Percentiles rank a stretch among this genome's conserved stretches.
These are phyloP conservation scores for Drosophila elegans DNA, from an alignment of 1,140 invertebrate species.

Conservation along the genomic window DNA sequence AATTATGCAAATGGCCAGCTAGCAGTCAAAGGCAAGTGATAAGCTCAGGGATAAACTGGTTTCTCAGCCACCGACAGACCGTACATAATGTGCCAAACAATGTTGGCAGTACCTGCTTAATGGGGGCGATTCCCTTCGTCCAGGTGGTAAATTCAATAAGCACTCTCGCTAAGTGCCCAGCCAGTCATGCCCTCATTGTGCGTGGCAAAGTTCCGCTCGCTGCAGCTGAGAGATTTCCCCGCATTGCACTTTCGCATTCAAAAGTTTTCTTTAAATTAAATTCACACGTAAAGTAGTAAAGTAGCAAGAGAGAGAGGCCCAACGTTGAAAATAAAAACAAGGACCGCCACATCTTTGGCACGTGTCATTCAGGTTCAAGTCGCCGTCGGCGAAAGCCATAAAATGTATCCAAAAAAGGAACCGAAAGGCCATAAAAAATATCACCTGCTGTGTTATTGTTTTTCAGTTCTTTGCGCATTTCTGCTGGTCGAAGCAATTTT, in stretches of 20 bases:
- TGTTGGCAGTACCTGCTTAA: constrained; percentile 12
- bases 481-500: constrained; percentile 12
- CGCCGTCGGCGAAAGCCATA: constrained; percentile 45
- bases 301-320: constrained; percentile 28
- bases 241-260: constrained; percentile 27
- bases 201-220: constrained; percentile 22
- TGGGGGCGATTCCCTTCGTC: constrained; percentile 6
- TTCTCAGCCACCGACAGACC: constrained; percentile 1
- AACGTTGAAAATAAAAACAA: constrained; percentile 36
- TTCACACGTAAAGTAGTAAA: constrained; percentile 19
- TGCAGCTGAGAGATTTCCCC: constrained; percentile 29
- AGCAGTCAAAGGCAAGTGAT: constrained; percentile 25
- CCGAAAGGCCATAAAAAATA: constrained; percentile 57
- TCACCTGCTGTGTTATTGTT: constrained; percentile 80
- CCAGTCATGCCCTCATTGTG: constrained; percentile 40
- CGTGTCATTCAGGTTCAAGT: constrained; percentile 48
- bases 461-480: constrained; percentile 39
- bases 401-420: constrained; percentile 17
- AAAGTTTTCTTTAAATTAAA: constrained; percentile 59
- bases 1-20: constrained; percentile 68
- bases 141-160: constrained; percentile 49
- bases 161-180: constrained; percentile 39
- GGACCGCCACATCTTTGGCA: constrained; percentile 37
- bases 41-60: constrained; percentile 33
- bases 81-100: constrained; percentile 1